Conservation (phyloP, 2,888 invertebrate genomes). For the Panzeria rudis region DNA sequence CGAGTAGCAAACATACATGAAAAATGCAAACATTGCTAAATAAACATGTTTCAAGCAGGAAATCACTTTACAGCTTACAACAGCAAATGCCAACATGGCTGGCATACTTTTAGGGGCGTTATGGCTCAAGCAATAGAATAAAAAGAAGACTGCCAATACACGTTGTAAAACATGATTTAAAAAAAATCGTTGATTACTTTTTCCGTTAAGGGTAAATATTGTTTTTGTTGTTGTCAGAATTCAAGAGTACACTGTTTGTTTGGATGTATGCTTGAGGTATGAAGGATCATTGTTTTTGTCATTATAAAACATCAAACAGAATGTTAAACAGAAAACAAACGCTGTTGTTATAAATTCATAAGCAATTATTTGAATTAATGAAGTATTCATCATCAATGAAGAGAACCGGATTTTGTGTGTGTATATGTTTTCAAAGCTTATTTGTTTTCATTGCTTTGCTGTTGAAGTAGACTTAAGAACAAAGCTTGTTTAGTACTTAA, state of each 20-base stretch:
- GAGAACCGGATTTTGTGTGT: slow-evolving; percentile 11
- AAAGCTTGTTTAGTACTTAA: slow-evolving; percentile 34
- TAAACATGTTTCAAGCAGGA: slow-evolving; percentile 54
- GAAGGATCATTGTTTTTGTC: slow-evolving; percentile 45
- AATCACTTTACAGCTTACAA: slow-evolving; percentile 40
- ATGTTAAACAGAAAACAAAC: slow-evolving; percentile 27
- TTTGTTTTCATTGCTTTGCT: slow-evolving; percentile 24
- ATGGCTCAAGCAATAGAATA: not conserved
- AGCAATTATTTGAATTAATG: slow-evolving; percentile 67
- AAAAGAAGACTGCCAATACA: not conserved
- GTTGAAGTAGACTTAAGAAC: slow-evolving; percentile 33
- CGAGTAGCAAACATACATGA: slow-evolving; percentile 4
- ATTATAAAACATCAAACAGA: slow-evolving; percentile 53
- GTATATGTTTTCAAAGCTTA: not conserved
- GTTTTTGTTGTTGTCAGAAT: slow-evolving; percentile 17
- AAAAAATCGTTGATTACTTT: slow-evolving; percentile 14
- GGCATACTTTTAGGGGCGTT: slow-evolving; percentile 66
- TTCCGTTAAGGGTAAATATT: slow-evolving; percentile 36
- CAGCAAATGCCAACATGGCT: slow-evolving; percentile 39
- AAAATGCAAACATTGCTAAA: slow-evolving; percentile 30
- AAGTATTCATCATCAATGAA: slow-evolving; percentile 47
- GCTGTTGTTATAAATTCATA: slow-evolving; percentile 48
- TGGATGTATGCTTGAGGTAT: slow-evolving; percentile 3
- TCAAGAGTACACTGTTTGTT: slow-evolving; percentile 27
- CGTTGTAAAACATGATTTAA: slow-evolving; percentile 4